phyloP scores from a whole-genome alignment of 35 echinoderm and acorn worm species.

The Ptychodera flava region DNA sequence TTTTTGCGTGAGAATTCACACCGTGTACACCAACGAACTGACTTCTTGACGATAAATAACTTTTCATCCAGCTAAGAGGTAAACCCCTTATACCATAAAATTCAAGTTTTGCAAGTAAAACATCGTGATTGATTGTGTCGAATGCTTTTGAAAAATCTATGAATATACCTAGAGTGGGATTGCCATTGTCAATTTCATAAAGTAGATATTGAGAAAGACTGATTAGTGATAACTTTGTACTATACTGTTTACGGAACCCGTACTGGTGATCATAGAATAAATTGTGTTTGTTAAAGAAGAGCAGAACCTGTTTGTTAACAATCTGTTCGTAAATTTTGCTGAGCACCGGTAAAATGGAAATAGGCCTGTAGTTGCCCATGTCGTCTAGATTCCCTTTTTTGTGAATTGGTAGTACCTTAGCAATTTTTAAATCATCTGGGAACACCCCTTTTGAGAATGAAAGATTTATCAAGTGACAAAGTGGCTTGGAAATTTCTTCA shows the following conservation, averaged over 20 bases:
- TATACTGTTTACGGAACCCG: not conserved
- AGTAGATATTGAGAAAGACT: not conserved
- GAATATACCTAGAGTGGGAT: constrained; percentile 26
- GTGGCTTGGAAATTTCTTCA: not conserved
- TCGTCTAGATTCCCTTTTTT: not conserved
- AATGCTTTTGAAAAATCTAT: constrained; percentile 15
- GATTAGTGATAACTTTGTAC: not conserved
- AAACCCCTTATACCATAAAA: constrained; percentile 23
- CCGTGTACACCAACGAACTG: not conserved
- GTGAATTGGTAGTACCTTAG: not conserved
- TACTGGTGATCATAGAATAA: constrained; percentile 3
- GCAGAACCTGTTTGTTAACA: not conserved
- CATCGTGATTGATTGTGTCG: not conserved
- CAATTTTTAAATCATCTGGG: constrained; percentile 2
- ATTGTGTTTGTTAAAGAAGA: constrained; percentile 2
- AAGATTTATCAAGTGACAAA: not conserved
- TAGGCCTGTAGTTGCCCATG: not conserved
- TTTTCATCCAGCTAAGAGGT: not conserved
- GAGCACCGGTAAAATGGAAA: not conserved
- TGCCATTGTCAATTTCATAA: not conserved
- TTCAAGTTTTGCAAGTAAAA: not conserved
- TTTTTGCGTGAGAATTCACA: not conserved
- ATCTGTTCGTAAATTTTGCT: not conserved
- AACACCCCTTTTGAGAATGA: not conserved
- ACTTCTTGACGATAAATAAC: not conserved